Conservation (phyloP, 2,113 vertebrate genomes). For the Pelobates fuscus region DNA sequence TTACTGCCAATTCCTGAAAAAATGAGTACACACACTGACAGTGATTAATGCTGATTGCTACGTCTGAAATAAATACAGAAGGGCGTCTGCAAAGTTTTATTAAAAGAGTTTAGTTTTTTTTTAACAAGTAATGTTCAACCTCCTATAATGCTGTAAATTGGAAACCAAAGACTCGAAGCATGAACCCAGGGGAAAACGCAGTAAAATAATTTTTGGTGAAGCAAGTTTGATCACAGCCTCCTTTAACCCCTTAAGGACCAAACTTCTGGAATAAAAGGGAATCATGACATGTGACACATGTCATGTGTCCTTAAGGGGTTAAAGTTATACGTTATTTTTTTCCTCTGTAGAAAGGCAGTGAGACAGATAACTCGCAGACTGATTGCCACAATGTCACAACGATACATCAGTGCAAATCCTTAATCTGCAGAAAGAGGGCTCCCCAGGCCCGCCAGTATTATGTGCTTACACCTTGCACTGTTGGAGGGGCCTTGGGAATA, state of each 20-base stretch:
- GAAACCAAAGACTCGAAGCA: background rate
- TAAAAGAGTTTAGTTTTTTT: too few relatives aligned
- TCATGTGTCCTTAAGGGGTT: too few relatives aligned
- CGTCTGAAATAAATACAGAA: too few relatives aligned
- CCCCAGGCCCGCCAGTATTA: background rate
- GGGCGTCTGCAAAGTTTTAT: too few relatives aligned
- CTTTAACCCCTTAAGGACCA: too few relatives aligned
- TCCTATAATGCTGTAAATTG: too few relatives aligned
- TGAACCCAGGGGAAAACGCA: background rate
- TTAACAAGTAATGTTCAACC: too few relatives aligned
- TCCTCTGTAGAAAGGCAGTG: background rate
- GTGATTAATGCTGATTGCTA: too few relatives aligned
- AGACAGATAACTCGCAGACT: background rate
- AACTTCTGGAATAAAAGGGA: too few relatives aligned
- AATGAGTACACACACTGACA: too few relatives aligned
- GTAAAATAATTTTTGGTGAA: background rate
- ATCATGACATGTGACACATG: too few relatives aligned
- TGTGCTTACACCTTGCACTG: background rate
- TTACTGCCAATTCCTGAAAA: too few relatives aligned
- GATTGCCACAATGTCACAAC: background rate
- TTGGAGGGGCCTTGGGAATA: background rate
- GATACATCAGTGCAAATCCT: background rate
- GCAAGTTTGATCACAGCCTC: background rate
- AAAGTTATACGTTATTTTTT: background rate
- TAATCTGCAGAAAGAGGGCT: background rate